Percentiles rank a stretch among this genome's conserved stretches.
Conservation (phyloP, 2,797 vertebrate species). For the Sternotherus odoratus region DNA sequence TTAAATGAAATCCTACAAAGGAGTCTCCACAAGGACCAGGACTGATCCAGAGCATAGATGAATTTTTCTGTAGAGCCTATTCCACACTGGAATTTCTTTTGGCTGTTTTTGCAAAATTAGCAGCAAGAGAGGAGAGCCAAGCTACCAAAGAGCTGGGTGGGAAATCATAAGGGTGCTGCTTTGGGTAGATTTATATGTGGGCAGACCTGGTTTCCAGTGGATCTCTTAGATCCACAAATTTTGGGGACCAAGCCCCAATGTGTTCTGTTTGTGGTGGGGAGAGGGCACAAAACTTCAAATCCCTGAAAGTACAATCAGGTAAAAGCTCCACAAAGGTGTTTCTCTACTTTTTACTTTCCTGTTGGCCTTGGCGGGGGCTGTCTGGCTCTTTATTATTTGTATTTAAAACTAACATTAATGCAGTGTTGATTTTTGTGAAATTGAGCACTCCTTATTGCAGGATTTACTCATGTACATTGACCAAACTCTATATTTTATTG, state of each 20-base stretch:
- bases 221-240: background rate
- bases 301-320: background rate
- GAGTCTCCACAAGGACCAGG: background rate
- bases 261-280: background rate
- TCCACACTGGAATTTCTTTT: too few species aligned
- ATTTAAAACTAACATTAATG: background rate
- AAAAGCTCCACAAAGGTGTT: too few species aligned
- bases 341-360: too few species aligned
- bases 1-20: background rate
- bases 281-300: background rate
- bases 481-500: background rate
- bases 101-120: background rate
- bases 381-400: too few species aligned
- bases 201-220: background rate
- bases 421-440: background rate
- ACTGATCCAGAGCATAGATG: background rate
- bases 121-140: background rate
- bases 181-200: background rate
- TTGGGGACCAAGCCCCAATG: fast-evolving
- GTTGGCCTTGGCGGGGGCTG: too few species aligned
- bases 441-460: background rate
- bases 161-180: background rate
- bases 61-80: too few species aligned
- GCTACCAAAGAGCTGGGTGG: background rate
- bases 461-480: background rate